These are phyloP conservation scores for Loris lydekkerianus DNA, from an alignment of 2,797 vertebrate species.

Conservation along the genomic window DNA sequence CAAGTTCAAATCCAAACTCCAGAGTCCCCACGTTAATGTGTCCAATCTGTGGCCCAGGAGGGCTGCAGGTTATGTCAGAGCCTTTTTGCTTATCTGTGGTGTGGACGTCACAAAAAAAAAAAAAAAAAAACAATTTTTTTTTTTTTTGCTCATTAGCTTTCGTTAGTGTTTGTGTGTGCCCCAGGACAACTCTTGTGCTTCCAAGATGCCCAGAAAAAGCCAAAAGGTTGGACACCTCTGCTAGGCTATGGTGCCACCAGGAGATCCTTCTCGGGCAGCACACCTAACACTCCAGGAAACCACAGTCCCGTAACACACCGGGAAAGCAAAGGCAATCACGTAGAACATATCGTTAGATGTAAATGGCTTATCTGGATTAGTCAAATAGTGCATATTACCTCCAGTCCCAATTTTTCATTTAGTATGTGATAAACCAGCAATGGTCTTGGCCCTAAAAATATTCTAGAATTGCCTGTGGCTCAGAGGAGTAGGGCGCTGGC, in stretches of 20 bases:
- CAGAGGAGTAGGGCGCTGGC: no score
- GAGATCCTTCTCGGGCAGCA: background rate
- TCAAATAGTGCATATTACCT: background rate
- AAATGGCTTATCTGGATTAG: background rate
- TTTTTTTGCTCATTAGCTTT: no score
- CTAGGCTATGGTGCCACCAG: accelerated
- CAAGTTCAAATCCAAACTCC: background rate
- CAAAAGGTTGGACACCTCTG: no score
- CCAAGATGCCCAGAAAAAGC: no score
- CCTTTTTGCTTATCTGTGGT: no score
- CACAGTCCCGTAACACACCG: background rate
- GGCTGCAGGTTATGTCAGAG: no score
- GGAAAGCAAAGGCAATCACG: background rate
- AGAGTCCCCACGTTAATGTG: background rate
- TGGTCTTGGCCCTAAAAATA: background rate
- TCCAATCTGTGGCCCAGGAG: no score
- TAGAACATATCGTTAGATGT: background rate
- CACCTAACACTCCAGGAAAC: background rate
- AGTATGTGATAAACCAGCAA: background rate
- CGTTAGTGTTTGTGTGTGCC: no score
- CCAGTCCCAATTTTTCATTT: slow-evolving; percentile 7
- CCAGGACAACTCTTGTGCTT: no score
- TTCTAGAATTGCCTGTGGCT: background rate
- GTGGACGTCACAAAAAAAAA: no score
- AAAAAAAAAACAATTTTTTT: no score